Conservation (phyloP, 2,113 vertebrate species). For the Leptobrachium ailaonicum region DNA sequence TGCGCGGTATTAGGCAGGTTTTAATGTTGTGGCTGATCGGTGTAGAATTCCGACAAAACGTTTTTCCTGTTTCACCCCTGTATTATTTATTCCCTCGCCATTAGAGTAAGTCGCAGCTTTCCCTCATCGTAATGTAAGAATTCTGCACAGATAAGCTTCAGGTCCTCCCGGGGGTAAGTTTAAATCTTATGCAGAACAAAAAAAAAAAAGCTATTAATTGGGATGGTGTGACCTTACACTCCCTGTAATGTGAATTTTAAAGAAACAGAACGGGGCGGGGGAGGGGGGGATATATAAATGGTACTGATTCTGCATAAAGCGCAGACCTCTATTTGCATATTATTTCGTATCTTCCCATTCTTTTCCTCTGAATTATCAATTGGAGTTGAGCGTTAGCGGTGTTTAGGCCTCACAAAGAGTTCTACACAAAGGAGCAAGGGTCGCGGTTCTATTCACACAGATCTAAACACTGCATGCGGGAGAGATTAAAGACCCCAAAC, state of each 20-base stretch:
- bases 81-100: not conserved
- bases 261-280: not conserved
- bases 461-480: too few relatives aligned
- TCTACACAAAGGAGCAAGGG: too few relatives aligned
- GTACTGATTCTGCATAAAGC: conserved; percentile 20
- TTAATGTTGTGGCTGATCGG: too few relatives aligned
- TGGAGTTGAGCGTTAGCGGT: too few relatives aligned
- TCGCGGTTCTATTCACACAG: too few relatives aligned
- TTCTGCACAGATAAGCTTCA: conserved; percentile 23
- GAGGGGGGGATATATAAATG: not conserved
- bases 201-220: conserved; percentile 26
- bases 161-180: conserved; percentile 1
- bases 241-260: conserved; percentile 17
- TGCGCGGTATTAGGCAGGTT: too few relatives aligned
- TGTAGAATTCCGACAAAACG: too few relatives aligned
- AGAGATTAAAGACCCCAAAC: too few relatives aligned
- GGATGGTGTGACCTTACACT: conserved; percentile 23
- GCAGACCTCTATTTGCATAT: conserved; percentile 9
- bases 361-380: too few relatives aligned
- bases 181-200: conserved; percentile 26
- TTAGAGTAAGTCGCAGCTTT: conserved; percentile 13
- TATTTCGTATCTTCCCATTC: not conserved
- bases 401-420: too few relatives aligned
- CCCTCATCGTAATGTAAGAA: conserved; percentile 12
- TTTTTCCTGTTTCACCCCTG: too few relatives aligned